A percentile compares a stretch with the other conserved stretches of the same genome.
These are phyloP conservation scores for Bos taurus DNA, from an alignment of 2,113 vertebrate genomes.

Conservation along the genomic window DNA sequence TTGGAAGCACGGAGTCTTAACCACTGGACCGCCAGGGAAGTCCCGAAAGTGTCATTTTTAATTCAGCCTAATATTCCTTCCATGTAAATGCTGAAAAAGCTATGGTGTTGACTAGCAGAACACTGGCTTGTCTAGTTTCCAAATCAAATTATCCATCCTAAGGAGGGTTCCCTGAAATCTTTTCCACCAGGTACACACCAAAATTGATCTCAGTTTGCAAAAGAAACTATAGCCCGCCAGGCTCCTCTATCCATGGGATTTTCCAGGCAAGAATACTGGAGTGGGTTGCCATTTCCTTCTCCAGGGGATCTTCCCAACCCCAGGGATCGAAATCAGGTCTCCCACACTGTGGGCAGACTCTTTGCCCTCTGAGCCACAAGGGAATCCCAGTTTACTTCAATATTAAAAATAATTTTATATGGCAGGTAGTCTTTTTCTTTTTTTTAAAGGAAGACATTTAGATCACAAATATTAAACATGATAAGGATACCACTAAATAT, in stretches of 20 bases:
- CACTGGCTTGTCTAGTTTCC: neutral
- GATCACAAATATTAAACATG: neutral
- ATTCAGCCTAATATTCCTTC: neutral
- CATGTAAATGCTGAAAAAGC: neutral
- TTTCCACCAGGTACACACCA: neutral
- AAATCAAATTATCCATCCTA: neutral
- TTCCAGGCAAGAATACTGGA: neutral
- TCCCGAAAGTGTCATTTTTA: neutral
- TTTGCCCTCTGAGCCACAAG: neutral
- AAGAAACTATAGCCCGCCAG: rapidly evolving
- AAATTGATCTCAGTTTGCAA: neutral
- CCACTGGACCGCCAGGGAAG: rapidly evolving
- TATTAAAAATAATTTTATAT: neutral
- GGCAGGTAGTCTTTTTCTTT: neutral
- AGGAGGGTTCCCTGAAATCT: neutral
- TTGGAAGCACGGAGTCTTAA: neutral
- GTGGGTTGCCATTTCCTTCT: neutral
- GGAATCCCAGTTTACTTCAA: neutral
- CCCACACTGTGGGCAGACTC: neutral
- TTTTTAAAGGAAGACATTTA: neutral
- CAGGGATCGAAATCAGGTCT: neutral
- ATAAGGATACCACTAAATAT: neutral
- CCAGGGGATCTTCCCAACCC: neutral
- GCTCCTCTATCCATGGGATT: neutral
- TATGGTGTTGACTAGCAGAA: neutral